Conservation (phyloP, 2,888 invertebrate genomes). For the Eudiplozoon nipponicum region DNA sequence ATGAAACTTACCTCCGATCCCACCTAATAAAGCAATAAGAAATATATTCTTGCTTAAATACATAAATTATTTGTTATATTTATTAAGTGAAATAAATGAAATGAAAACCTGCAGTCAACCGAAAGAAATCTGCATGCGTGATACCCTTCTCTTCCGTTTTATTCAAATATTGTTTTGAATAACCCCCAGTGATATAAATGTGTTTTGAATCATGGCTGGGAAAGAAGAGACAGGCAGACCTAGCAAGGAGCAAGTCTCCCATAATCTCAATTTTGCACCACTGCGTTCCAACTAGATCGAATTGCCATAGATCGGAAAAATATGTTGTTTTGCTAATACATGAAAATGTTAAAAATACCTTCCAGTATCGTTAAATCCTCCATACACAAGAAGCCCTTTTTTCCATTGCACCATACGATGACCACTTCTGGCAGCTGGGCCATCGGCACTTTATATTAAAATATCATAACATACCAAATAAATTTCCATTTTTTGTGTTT, state of each 20-base stretch:
- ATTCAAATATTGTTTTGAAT: slow-evolving; percentile 43
- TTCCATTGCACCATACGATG: slow-evolving; percentile 51
- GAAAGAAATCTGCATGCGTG: slow-evolving; percentile 39
- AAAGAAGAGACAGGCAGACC: slow-evolving; percentile 17
- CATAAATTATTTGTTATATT: too few species aligned
- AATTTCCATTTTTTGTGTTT: slow-evolving; percentile 4
- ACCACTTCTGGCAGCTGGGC: slow-evolving; percentile 52
- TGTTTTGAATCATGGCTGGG: slow-evolving; percentile 28
- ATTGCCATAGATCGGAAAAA: slow-evolving; percentile 50
- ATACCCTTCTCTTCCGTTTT: slow-evolving; percentile 41
- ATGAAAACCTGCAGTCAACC: background rate
- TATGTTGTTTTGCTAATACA: too few species aligned
- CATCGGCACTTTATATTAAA: slow-evolving; percentile 34
- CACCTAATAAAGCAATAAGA: too few species aligned
- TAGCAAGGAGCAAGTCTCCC: slow-evolving; percentile 32
- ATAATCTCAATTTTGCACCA: slow-evolving; percentile 50
- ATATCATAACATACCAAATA: background rate
- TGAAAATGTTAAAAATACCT: slow-evolving; percentile 48
- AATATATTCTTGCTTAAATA: too few species aligned
- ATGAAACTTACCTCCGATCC: too few species aligned
- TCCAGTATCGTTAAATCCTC: slow-evolving; percentile 55
- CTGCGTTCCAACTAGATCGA: slow-evolving; percentile 43
- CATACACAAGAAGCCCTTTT: slow-evolving; percentile 49
- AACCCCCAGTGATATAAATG: slow-evolving; percentile 43
- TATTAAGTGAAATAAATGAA: too few species aligned